phyloP scores from a whole-genome alignment of 1,140 invertebrate species.

The Scylla paramamosain region DNA sequence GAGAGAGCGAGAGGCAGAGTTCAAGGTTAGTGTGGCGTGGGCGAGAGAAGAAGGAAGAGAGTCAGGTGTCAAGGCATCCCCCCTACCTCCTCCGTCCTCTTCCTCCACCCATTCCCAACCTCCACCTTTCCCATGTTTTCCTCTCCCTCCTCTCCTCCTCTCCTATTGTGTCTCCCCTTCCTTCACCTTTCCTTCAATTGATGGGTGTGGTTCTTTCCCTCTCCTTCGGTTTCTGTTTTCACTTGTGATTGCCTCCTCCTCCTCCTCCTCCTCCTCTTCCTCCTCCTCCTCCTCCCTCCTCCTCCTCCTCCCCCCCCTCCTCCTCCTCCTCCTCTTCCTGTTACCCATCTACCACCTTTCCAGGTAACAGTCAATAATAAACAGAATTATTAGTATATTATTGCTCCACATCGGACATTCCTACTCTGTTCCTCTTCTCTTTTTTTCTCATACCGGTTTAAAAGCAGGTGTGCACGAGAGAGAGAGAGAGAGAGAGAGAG shows the following conservation, averaged over 20 bases:
- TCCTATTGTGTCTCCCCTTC: no score
- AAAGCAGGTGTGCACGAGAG: background rate
- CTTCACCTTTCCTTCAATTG: background rate
- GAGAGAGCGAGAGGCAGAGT: background rate
- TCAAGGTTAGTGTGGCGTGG: background rate
- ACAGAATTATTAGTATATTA: background rate
- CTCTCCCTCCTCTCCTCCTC: no score
- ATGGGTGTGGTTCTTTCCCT: background rate
- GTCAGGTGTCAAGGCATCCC: background rate
- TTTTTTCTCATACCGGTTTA: background rate
- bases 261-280: no score
- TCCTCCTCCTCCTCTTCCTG: background rate
- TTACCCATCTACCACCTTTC: background rate
- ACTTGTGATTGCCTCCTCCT: background rate
- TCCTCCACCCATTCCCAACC: no score
- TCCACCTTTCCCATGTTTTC: no score
- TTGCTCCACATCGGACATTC: background rate
- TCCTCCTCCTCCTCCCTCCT: background rate
- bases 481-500: slow-evolving; percentile 4
- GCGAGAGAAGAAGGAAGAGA: background rate
- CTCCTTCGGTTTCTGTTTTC: background rate
- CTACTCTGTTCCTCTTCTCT: background rate
- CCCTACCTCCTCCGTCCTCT: background rate
- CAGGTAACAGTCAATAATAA: background rate
- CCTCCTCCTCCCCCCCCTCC: background rate